Evolutionary conservation across 2,888 invertebrate species (phyloP).

Genomic region (Agriopis aurantiaria): DNA sequence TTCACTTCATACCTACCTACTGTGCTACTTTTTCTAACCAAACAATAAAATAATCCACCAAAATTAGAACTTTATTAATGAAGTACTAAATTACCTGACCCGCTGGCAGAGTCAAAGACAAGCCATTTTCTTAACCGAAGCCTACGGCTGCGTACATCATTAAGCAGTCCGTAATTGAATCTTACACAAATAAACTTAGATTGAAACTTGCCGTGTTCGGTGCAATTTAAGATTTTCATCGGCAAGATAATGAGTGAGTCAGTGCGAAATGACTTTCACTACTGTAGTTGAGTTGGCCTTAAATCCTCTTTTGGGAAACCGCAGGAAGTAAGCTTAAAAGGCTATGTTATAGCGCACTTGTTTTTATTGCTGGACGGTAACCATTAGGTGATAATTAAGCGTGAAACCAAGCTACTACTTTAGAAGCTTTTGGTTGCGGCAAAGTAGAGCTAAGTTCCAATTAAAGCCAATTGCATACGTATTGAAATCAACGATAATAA

Average conservation of each 20-base stretch:
- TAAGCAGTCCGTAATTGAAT: slow-evolving; percentile 78
- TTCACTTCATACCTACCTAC: background rate
- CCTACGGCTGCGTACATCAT: slow-evolving; percentile 64
- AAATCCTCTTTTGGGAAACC: slow-evolving; percentile 78
- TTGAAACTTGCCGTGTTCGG: slow-evolving; percentile 68
- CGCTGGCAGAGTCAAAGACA: slow-evolving; percentile 51
- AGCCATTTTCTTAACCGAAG: slow-evolving; percentile 64
- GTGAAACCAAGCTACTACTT: slow-evolving; percentile 49
- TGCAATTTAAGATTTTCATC: slow-evolving; percentile 83
- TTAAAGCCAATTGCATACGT: slow-evolving; percentile 20
- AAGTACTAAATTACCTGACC: slow-evolving; percentile 46
- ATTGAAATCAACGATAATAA: slow-evolving; percentile 30
- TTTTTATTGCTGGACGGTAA: slow-evolving; percentile 56
- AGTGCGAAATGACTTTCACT: slow-evolving; percentile 83
- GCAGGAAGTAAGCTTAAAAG: slow-evolving; percentile 73
- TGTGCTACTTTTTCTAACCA: background rate
- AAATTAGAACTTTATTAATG: slow-evolving; percentile 9
- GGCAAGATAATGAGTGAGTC: slow-evolving; percentile 73
- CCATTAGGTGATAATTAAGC: slow-evolving; percentile 54
- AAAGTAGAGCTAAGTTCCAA: slow-evolving; percentile 28
- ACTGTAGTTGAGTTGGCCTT: slow-evolving; percentile 70
- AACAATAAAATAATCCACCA: background rate
- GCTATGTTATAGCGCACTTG: slow-evolving; percentile 52
- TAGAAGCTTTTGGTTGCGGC: slow-evolving; percentile 42
- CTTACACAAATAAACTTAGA: slow-evolving; percentile 78